phyloP scores from a whole-genome alignment of 1,140 invertebrate species.

The Bombus vancouverensis region DNA sequence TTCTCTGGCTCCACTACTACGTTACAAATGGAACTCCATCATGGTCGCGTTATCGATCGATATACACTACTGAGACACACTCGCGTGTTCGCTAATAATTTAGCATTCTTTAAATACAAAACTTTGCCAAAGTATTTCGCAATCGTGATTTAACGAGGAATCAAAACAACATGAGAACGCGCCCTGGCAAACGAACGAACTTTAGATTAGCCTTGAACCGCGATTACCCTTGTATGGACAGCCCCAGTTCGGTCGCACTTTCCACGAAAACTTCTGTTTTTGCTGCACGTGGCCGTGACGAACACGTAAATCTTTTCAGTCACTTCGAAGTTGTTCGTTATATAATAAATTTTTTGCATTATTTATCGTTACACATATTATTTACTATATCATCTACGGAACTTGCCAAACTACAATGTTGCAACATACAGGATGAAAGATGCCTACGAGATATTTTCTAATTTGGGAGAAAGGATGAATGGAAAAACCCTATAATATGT shows the following conservation, averaged over 20 bases:
- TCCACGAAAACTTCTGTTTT: neutral
- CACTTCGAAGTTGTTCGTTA: neutral
- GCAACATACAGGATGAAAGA: too few species aligned
- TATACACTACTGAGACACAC: neutral
- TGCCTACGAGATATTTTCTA: too few species aligned
- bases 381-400: too few species aligned
- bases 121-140: neutral
- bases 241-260: neutral
- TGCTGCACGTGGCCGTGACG: neutral
- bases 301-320: neutral
- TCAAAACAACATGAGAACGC: neutral
- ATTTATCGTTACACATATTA: neutral
- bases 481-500: too few species aligned
- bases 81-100: constrained; percentile 16
- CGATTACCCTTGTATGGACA: neutral
- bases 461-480: too few species aligned
- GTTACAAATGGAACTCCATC: neutral
- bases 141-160: neutral
- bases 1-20: neutral
- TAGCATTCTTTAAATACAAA: neutral
- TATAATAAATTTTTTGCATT: neutral
- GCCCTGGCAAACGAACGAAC: neutral
- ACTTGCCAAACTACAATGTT: too few species aligned
- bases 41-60: neutral
- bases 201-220: constrained; percentile 1